Evolutionary conservation across 2,797 vertebrate species (phyloP), one percentile per base, ranked within the genome.

Genomic region (Pogonophryne albipinna): DNA sequence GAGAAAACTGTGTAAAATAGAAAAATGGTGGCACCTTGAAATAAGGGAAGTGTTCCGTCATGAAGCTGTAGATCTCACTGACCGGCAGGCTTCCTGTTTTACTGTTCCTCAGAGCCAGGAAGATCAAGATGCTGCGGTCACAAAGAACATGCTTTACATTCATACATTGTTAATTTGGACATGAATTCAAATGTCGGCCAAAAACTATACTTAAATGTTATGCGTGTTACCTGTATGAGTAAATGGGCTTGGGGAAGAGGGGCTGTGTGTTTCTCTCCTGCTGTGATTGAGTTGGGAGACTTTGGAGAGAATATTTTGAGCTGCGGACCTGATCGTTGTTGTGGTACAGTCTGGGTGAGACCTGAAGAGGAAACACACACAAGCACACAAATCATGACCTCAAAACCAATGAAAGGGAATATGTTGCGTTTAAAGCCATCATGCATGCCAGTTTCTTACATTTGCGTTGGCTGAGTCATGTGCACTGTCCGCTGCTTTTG

Each of bases 61-160:
- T 99, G 92, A 99, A 99, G 91, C 96, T 98, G 95, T 99, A 99
- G 94, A 99, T 99, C 94, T 99, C 98, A 44, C 97, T 99, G 92
- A 99, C 98, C 0, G 98, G 98, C 74, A 99, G 94, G 77, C 98
- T 99, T 69, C 98, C 97, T 0, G 97, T 97, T 91, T 96, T 97
- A 89, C 98, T 99, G 95, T 98, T 99, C 94, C 95, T 98, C 76
- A 99, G 93, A 68, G 98, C 98, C 97, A 99, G 97, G 92, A 99
- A 99, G 93, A 99, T 99, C 90, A 99, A 95, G 90, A 99, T 99
- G 93, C 98, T 99, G 91, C 50, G 84, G 73, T 34, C 47, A 86
- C 1, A 7, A 60, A 42, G 42, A 62, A 23, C 72, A 0, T 38
- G 20, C 47, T 17, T 63, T 0, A 60, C 17, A 10, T 53, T 52